A percentile compares a stretch with the other conserved stretches of the same genome.
These are phyloP conservation scores for Jaculus jaculus DNA, from an alignment of 2,113 vertebrate genomes.

Conservation along the genomic window DNA sequence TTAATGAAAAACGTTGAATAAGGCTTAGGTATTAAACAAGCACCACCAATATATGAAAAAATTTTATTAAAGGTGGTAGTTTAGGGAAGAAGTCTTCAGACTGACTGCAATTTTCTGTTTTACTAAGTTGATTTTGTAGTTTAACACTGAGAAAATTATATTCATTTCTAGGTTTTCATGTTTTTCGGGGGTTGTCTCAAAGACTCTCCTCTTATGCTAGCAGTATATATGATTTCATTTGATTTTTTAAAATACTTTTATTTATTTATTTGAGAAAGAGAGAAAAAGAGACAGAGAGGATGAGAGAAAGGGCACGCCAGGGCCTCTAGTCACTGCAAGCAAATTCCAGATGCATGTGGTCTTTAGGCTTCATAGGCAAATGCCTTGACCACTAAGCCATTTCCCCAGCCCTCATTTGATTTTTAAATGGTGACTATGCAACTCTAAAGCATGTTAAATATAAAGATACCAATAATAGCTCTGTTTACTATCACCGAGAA, in stretches of 20 bases:
- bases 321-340: no score
- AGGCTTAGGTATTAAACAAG: not conserved
- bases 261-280: no score
- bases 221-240: not conserved
- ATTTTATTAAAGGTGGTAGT: not conserved
- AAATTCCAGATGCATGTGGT: no score
- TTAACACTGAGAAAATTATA: not conserved
- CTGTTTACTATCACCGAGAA: not conserved
- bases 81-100: not conserved
- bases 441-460: slow-evolving; percentile 29
- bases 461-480: not conserved
- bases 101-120: slow-evolving; percentile 2
- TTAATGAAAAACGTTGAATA: not conserved
- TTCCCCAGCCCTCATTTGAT: no score
- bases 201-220: slow-evolving; percentile 8
- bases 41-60: not conserved
- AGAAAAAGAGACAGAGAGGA: no score
- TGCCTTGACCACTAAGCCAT: no score
- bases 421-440: not conserved
- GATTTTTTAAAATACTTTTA: no score
- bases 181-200: not conserved
- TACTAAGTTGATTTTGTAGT: slow-evolving; percentile 2
- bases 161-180: slow-evolving; percentile 32
- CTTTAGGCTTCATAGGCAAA: no score
- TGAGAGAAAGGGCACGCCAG: no score